phyloP scores from a whole-genome alignment of 2,797 vertebrate species.

The Notolabrus celidotus region DNA sequence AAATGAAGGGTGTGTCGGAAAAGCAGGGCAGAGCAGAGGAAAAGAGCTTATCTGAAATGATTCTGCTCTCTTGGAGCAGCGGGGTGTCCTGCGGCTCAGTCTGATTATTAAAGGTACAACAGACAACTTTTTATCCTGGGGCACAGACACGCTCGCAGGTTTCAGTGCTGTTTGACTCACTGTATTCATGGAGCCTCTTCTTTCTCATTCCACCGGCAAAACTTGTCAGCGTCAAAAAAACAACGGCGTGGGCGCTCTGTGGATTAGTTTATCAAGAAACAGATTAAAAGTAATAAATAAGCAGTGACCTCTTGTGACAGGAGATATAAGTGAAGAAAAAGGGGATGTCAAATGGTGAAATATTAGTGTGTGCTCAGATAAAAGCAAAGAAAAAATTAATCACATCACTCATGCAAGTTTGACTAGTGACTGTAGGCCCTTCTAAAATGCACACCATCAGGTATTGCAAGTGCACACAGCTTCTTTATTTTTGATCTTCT shows the following conservation, averaged over 20 bases:
- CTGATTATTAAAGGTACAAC: conserved; percentile 20
- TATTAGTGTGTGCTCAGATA: no score
- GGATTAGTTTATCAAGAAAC: no score
- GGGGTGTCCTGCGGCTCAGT: conserved; percentile 17
- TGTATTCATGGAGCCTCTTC: background rate
- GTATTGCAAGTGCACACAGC: no score
- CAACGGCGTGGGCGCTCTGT: no score
- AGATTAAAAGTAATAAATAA: no score
- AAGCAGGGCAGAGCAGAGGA: conserved; percentile 27
- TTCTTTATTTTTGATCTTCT: no score
- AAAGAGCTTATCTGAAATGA: conserved; percentile 52
- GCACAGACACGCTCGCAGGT: conserved; percentile 1
- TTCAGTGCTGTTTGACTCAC: background rate
- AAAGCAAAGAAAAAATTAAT: no score
- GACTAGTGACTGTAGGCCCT: no score
- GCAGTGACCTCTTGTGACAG: no score
- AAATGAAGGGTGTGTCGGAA: conserved; percentile 31
- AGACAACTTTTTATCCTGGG: background rate
- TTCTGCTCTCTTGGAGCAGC: conserved; percentile 27
- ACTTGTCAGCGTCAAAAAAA: background rate
- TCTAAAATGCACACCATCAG: no score
- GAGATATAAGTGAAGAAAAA: background rate
- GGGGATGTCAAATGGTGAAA: no score
- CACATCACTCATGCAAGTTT: no score
- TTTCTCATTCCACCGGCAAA: background rate